A percentile compares a stretch with the other conserved stretches of the same genome.
Evolutionary conservation across 2,888 invertebrate genomes (phyloP).

Genomic region (Aphidoletes aphidimyza): DNA sequence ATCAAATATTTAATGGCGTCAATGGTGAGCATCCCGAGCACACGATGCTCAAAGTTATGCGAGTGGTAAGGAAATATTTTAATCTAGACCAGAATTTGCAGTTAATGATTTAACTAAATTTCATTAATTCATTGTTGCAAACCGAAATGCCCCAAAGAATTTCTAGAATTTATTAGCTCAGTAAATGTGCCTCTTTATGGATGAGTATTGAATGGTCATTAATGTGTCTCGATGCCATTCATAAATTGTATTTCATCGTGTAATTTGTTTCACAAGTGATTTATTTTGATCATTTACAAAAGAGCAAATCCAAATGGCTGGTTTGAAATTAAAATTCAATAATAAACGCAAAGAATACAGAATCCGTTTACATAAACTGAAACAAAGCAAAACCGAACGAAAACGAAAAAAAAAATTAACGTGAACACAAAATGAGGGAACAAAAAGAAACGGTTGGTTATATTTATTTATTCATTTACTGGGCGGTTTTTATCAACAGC

Average conservation of each 20-base stretch:
- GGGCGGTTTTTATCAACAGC: slow-evolving; percentile 40
- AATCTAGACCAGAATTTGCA: too few relatives aligned
- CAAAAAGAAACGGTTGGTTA: neutral
- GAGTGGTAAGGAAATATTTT: slow-evolving; percentile 36
- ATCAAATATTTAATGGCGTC: neutral
- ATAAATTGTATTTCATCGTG: neutral
- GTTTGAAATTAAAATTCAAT: neutral
- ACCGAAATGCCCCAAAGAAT: neutral
- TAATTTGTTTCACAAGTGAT: neutral
- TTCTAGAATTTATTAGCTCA: slow-evolving; percentile 6
- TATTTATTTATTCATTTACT: slow-evolving; percentile 52
- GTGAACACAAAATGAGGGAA: neutral
- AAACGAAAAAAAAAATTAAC: neutral
- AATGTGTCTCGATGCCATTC: neutral
- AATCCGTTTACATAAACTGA: neutral
- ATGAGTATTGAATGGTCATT: neutral
- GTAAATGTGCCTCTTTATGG: neutral
- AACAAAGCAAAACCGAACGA: too few relatives aligned
- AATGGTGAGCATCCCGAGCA: neutral
- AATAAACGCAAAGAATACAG: neutral
- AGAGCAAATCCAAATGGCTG: neutral
- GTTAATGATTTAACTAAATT: slow-evolving; percentile 50
- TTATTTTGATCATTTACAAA: neutral
- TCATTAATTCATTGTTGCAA: slow-evolving; percentile 50
- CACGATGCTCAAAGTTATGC: neutral